phyloP scores from a whole-genome alignment of 2,113 vertebrate species.

The Psilopogon haemacephalus region DNA sequence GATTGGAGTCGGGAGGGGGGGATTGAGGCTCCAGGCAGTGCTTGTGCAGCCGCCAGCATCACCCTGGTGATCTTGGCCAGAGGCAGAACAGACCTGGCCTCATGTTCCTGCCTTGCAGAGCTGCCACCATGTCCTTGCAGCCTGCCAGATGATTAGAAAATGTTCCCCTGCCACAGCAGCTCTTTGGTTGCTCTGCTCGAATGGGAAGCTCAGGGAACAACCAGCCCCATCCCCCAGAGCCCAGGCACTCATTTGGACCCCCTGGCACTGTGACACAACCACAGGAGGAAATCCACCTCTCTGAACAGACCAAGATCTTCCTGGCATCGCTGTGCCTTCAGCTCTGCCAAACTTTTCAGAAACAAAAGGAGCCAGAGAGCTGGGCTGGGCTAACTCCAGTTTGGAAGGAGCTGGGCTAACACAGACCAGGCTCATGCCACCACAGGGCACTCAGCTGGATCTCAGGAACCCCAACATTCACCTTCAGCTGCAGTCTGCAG shows the following conservation, averaged over 20 bases:
- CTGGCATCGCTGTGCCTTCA: not conserved
- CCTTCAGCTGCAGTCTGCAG: not conserved
- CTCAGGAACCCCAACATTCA: not conserved
- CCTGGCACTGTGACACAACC: not conserved
- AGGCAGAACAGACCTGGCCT: not conserved
- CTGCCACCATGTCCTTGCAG: not conserved
- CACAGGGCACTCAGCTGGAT: not conserved
- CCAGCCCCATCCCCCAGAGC: not conserved
- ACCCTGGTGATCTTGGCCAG: not conserved
- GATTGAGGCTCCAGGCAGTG: not conserved
- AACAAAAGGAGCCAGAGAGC: not conserved
- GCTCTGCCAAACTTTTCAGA: not conserved
- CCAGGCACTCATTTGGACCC: accelerated
- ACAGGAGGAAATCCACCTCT: not conserved
- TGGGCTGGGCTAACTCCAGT: not conserved
- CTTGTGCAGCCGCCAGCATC: not conserved
- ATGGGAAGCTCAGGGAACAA: not conserved
- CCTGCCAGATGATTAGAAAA: not conserved
- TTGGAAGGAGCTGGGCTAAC: not conserved
- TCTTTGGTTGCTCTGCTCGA: too few relatives aligned
- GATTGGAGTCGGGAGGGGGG: not conserved
- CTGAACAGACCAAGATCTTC: not conserved
- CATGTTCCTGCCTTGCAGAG: not conserved
- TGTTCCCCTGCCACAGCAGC: not conserved
- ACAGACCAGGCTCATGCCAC: not conserved